Evolutionary conservation across 2,113 vertebrate genomes (phyloP).

Genomic region (Ceratotherium simum): DNA sequence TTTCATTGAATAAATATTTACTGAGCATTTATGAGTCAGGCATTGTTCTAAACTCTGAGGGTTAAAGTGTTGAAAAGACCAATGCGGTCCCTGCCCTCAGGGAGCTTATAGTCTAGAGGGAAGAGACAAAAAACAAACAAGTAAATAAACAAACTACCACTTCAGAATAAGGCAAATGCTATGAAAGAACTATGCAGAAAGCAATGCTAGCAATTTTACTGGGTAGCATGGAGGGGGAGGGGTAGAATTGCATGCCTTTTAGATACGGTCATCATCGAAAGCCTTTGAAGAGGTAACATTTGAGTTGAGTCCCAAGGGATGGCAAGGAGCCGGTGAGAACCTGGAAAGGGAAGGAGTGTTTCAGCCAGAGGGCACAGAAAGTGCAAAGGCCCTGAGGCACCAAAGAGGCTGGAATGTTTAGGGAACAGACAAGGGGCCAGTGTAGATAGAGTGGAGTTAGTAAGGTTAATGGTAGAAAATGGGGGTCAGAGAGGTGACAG

Average conservation of each 20-base stretch:
- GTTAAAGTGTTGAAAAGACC: not conserved
- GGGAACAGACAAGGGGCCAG: not conserved
- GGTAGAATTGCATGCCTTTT: not conserved
- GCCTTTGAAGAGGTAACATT: not conserved
- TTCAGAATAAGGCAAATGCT: not conserved
- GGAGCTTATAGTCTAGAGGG: not conserved
- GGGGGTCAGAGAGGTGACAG: not conserved
- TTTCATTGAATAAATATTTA: not conserved
- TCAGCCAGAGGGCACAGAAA: not conserved
- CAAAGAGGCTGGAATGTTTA: not conserved
- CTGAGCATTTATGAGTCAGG: not conserved
- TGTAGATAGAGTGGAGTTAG: not conserved
- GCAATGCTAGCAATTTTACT: not conserved
- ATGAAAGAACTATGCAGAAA: not conserved
- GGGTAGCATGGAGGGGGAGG: not conserved
- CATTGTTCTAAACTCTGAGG: not conserved
- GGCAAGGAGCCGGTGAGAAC: not conserved
- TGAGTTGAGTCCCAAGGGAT: not conserved
- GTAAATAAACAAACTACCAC: not conserved
- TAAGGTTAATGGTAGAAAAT: not conserved
- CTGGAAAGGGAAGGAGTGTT: not conserved
- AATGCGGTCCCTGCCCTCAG: not conserved
- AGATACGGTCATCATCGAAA: not conserved
- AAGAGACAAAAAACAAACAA: not conserved
- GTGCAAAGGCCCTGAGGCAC: not conserved